phyloP scores from a whole-genome alignment of 2,113 vertebrate species.

The Naja naja region DNA sequence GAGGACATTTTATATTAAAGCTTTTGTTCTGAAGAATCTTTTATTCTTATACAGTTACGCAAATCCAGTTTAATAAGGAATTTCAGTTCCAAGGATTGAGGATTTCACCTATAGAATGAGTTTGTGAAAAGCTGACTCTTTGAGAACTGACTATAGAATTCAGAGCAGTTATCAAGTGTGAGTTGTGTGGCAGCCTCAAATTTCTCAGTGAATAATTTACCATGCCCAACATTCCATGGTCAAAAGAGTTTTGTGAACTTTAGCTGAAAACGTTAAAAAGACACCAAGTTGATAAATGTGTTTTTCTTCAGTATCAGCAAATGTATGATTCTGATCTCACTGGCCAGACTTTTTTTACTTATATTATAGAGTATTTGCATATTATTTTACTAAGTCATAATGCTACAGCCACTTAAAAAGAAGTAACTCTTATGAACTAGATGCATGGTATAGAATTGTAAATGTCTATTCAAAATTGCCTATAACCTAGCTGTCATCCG shows the following conservation, averaged over 20 bases:
- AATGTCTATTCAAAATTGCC: not conserved
- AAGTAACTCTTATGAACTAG: not conserved
- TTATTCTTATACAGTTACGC: not conserved
- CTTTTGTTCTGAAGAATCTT: not conserved
- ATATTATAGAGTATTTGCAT: not conserved
- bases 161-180: not conserved
- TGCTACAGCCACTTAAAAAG: not conserved
- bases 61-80: not conserved
- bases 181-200: not conserved
- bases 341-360: no score
- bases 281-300: not conserved
- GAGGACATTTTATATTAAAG: not conserved
- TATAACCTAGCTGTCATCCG: not conserved
- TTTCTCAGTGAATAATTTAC: not conserved
- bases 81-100: not conserved
- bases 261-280: not conserved
- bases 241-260: not conserved
- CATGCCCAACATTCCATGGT: not conserved
- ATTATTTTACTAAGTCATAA: not conserved
- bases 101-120: not conserved
- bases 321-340: not conserved
- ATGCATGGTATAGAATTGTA: not conserved
- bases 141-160: not conserved
- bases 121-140: not conserved
- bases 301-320: not conserved